These are phyloP conservation scores for Chrysemys picta DNA, from an alignment of 2,113 vertebrate species.

Conservation along the genomic window DNA sequence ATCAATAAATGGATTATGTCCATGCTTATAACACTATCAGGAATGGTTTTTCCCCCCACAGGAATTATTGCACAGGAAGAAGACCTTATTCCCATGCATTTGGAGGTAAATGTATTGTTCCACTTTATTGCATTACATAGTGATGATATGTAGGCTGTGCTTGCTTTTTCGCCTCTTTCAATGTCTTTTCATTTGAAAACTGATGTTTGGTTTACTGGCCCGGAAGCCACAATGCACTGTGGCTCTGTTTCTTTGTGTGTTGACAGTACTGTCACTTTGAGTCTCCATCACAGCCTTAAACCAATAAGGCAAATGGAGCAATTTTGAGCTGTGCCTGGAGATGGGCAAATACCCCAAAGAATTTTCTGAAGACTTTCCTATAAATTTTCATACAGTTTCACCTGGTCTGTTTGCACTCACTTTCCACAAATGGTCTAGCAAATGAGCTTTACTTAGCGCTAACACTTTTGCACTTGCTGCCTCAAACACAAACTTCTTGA, in stretches of 20 bases:
- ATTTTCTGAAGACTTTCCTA: slow-evolving; percentile 26
- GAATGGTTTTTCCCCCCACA: neutral
- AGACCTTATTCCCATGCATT: neutral
- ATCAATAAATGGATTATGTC: neutral
- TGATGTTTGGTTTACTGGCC: slow-evolving; percentile 50
- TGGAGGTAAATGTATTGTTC: neutral
- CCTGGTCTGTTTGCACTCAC: fast-evolving
- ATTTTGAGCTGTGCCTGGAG: slow-evolving; percentile 44
- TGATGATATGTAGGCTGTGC: neutral
- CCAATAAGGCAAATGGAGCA: neutral
- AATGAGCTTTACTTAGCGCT: neutral
- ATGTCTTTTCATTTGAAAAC: slow-evolving; percentile 31
- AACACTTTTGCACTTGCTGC: neutral
- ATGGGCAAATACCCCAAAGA: slow-evolving; percentile 33
- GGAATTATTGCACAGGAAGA: neutral
- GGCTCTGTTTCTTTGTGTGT: slow-evolving; percentile 19
- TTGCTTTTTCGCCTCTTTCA: neutral
- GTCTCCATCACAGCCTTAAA: slow-evolving; percentile 58
- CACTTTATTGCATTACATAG: neutral
- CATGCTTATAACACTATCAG: neutral
- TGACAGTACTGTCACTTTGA: slow-evolving; percentile 23
- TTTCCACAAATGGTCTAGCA: neutral
- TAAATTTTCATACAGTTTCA: slow-evolving; percentile 34
- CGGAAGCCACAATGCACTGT: neutral
- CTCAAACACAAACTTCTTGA: neutral